These are phyloP conservation scores for Grallaria varia DNA, from an alignment of 2,113 vertebrate genomes.

Conservation along the genomic window DNA sequence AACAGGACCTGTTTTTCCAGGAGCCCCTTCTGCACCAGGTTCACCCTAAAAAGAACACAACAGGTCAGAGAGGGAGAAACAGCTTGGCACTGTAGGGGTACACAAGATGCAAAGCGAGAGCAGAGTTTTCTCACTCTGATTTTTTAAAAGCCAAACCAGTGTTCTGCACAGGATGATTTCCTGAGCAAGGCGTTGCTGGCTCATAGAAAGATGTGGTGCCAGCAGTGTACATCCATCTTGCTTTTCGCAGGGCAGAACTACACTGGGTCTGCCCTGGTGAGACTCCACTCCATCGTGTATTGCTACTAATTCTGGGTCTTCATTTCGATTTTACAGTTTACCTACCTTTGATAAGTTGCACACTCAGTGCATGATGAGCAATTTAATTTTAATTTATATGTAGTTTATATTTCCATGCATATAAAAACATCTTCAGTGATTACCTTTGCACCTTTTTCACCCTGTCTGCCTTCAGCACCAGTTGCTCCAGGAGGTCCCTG, in stretches of 20 bases:
- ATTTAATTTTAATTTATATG: not conserved
- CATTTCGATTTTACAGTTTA: not conserved
- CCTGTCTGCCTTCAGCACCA: conserved; percentile 94
- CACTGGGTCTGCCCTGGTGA: not conserved
- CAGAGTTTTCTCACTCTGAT: not conserved
- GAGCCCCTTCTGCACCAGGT: conserved; percentile 88
- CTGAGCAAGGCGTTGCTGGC: not conserved
- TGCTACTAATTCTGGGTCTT: not conserved
- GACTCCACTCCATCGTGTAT: not conserved
- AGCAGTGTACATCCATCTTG: not conserved
- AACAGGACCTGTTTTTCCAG: conserved; percentile 95
- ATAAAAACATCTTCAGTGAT: not conserved
- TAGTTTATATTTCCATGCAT: not conserved
- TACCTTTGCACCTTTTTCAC: conserved; percentile 98
- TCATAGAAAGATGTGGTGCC: not conserved
- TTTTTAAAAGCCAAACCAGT: not conserved
- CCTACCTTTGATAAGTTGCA: not conserved
- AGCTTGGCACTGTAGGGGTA: not conserved
- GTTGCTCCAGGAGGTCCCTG: conserved; percentile 91
- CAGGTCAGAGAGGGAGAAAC: not conserved
- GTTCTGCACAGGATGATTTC: not conserved
- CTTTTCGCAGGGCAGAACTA: not conserved
- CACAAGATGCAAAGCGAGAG: not conserved
- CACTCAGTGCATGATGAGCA: not conserved
- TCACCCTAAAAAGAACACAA: conserved; percentile 81